A percentile compares a stretch with the other conserved stretches of the same genome.
Conservation (phyloP, 2,888 invertebrate species). For the Sepiola atlantica region DNA sequence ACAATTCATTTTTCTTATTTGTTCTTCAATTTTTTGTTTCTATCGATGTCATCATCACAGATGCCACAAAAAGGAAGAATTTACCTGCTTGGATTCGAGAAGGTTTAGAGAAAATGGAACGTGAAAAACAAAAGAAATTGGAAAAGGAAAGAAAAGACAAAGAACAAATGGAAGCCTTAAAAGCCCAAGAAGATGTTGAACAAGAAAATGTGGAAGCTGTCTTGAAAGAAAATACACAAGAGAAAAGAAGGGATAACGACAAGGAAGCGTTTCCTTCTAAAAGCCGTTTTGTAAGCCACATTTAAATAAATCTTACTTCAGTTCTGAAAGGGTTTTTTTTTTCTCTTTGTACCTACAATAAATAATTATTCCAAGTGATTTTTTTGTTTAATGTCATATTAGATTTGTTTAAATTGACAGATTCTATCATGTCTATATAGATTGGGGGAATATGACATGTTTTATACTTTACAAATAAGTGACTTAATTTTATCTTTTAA, state of each 20-base stretch:
- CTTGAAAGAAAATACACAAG: constrained; percentile 76
- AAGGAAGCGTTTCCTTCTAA: constrained; percentile 74
- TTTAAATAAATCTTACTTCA: neutral
- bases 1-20: neutral
- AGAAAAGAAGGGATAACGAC: constrained; percentile 54
- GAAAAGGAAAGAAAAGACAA: constrained; percentile 84
- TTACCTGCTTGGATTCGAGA: constrained; percentile 98
- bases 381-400: too few relatives aligned
- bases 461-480: too few relatives aligned
- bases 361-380: neutral
- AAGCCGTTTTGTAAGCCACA: constrained; percentile 79
- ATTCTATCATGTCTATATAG: too few relatives aligned
- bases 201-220: constrained; percentile 64
- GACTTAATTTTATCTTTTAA: too few relatives aligned
- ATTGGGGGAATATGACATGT: too few relatives aligned
- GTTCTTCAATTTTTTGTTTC: neutral
- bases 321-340: neutral
- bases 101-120: constrained; percentile 97
- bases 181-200: constrained; percentile 79
- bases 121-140: constrained; percentile 70
- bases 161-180: constrained; percentile 76
- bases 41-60: constrained; percentile 54
- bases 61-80: constrained; percentile 81
- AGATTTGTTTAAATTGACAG: too few relatives aligned
- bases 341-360: neutral